These are phyloP conservation scores for Drosophila sturtevanti DNA, from an alignment of 1,140 invertebrate species.

Conservation along the genomic window DNA sequence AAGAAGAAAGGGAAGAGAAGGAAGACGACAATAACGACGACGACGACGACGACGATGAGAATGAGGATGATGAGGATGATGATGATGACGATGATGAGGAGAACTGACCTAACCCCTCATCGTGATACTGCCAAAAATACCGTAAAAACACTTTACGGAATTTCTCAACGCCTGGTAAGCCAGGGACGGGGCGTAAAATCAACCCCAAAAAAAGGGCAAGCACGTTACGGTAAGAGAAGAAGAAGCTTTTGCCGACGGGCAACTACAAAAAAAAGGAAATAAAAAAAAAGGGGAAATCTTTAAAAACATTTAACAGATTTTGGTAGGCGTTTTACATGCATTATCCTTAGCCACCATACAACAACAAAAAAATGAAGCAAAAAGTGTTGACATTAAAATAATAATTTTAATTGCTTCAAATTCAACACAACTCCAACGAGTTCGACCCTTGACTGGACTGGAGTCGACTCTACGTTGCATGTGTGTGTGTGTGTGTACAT, in stretches of 20 bases:
- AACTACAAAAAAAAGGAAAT: background rate
- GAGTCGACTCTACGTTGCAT: background rate
- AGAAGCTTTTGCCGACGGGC: conserved; percentile 6
- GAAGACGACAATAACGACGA: background rate
- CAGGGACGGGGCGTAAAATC: conserved; percentile 70
- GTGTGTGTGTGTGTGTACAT: conserved; percentile 12
- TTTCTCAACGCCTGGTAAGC: conserved; percentile 78
- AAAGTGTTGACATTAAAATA: conserved; percentile 82
- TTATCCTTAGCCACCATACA: conserved; percentile 52
- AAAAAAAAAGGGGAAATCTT: conserved; percentile 56
- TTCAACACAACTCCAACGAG: conserved; percentile 49
- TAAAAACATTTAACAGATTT: conserved; percentile 77
- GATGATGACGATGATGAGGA: background rate
- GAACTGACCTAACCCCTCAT: conserved; percentile 65
- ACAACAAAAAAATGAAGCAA: conserved; percentile 22
- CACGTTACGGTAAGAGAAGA: background rate
- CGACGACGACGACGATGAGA: background rate
- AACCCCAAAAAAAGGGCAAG: conserved; percentile 48
- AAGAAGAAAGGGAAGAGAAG: conserved; percentile 5
- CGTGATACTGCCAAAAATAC: conserved; percentile 67
- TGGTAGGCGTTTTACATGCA: conserved; percentile 74
- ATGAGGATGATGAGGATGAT: background rate
- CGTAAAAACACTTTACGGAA: conserved; percentile 80
- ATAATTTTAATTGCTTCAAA: conserved; percentile 81
- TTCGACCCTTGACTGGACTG: conserved; percentile 49